phyloP scores from a whole-genome alignment of 2,113 vertebrate species.

The Siphamia tubifer region DNA sequence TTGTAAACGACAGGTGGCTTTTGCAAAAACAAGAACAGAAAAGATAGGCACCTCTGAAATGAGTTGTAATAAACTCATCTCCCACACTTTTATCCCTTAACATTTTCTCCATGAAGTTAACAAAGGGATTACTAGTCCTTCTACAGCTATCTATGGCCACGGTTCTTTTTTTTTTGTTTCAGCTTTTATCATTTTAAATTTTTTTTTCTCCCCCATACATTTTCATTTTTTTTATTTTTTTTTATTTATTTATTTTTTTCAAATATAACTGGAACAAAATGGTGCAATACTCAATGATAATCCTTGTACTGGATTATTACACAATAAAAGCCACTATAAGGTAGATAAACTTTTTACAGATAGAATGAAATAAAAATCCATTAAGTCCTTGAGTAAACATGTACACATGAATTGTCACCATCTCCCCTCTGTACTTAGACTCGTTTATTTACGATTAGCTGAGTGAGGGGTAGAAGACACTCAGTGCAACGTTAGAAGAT shows the following conservation, averaged over 20 bases:
- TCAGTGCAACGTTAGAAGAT: conserved; percentile 97
- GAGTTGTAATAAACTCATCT: conserved; percentile 89
- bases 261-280: conserved; percentile 80
- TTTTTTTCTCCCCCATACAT: conserved; percentile 27
- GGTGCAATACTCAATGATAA: conserved; percentile 92
- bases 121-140: conserved; percentile 69
- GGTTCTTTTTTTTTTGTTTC: conserved; percentile 70
- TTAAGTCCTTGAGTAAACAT: conserved; percentile 99
- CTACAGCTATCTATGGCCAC: conserved; percentile 88
- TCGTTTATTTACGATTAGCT: conserved; percentile 82
- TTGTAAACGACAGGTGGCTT: conserved; percentile 80
- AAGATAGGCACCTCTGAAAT: conserved; percentile 91
- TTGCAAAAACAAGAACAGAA: conserved; percentile 75
- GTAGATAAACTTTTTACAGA: conserved; percentile 93
- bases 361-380: conserved; percentile 75
- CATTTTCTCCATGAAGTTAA: conserved; percentile 61
- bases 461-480: conserved; percentile 90
- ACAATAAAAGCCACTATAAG: conserved; percentile 94
- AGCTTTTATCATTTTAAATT: conserved; percentile 65
- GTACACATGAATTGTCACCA: conserved; percentile 93
- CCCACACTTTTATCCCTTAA: conserved; percentile 78
- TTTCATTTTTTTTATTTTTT: conserved; percentile 69
- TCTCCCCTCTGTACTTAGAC: conserved; percentile 83
- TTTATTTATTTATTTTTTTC: conserved; percentile 20
- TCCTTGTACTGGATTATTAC: conserved; percentile 86